Evolutionary conservation across 2,113 vertebrate species (phyloP), one percentile per base, ranked within the genome.

Genomic region (Prolemur simus): DNA sequence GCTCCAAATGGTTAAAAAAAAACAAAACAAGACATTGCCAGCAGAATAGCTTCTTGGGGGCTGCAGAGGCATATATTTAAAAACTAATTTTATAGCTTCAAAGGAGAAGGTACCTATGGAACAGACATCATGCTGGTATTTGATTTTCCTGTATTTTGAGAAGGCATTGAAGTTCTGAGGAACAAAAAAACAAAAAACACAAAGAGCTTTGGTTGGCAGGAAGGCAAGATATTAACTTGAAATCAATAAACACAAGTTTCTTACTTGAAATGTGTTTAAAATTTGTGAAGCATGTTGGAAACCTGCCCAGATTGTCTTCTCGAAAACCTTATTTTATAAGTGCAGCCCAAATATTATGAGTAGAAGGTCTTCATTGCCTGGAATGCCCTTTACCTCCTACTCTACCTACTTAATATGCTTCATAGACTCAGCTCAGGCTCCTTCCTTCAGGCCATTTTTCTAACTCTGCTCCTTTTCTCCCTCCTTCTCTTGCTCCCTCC

Each of bases 151-250:
- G 34, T 93, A 52, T 95, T 96, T 91, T 56, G 54, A 60, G 18
- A 95, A 90, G 78, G 52, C 37, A 60, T 3, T 39, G 47, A 94
- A 93, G 60, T 82, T 97, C 39, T 74, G 69, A 54, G 73, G 82
- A 95, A 39, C 58, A 85, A 80, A 91, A 21, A 87, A 45, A 82
- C 15, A 85, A 49, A 52, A 82, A 63, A 77, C 42, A 76, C 73
- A 77, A 34, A 69, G 92, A 87, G 39, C 96, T 97, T 92, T 95
- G 74, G 78, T 97, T 96, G 77, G 66, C 76, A 89, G 87, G 97
- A 97, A 95, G 86, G 58, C 56, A 97, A 45, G 77, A 86, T 90
- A 91, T 74, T 81, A 97, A 96, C 91, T 95, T 88, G 66, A 56
- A 94, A 83, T 95, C 85, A 88, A 63, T 91, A 94, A 93, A 97